A percentile compares a stretch with the other conserved stretches of the same genome.
These are phyloP conservation scores for Cynodonichthys magdalenae DNA, from an alignment of 2,797 vertebrate genomes.

Conservation along the genomic window DNA sequence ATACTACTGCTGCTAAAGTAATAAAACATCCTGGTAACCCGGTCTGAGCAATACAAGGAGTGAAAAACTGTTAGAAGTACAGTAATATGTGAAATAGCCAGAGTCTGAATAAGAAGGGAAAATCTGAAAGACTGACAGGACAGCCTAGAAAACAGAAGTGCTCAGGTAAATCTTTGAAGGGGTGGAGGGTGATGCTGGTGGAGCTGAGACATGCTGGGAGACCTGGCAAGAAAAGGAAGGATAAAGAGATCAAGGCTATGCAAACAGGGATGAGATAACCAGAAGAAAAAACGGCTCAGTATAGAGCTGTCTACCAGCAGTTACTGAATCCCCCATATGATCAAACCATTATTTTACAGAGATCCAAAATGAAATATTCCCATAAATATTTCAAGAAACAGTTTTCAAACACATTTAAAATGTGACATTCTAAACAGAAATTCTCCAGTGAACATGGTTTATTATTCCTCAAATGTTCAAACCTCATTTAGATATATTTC, in stretches of 20 bases:
- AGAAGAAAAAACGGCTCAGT: constrained; percentile 20
- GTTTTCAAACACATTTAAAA: not conserved
- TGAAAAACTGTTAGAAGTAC: constrained; percentile 17
- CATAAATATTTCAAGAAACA: not conserved
- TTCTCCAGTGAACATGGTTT: not conserved
- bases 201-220: constrained; percentile 25
- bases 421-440: not conserved
- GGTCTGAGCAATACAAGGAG: constrained; percentile 19
- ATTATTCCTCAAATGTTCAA: not conserved
- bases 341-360: not conserved
- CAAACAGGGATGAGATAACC: constrained; percentile 7
- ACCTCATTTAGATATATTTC: constrained; percentile 8
- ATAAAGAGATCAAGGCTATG: constrained; percentile 17
- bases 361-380: not conserved
- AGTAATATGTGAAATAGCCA: constrained; percentile 35
- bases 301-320: not conserved
- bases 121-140: constrained; percentile 18
- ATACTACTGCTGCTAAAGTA: constrained; percentile 49
- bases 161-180: constrained; percentile 37
- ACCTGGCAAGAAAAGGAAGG: constrained; percentile 22
- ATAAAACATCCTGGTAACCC: constrained; percentile 63
- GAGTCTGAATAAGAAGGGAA: constrained; percentile 19
- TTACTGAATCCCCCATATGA: not conserved
- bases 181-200: not conserved
- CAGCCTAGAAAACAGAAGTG: constrained; percentile 8